Conservation (phyloP, 37 sponge, comb jelly and placozoan species). For the Hormiphora californensis region DNA sequence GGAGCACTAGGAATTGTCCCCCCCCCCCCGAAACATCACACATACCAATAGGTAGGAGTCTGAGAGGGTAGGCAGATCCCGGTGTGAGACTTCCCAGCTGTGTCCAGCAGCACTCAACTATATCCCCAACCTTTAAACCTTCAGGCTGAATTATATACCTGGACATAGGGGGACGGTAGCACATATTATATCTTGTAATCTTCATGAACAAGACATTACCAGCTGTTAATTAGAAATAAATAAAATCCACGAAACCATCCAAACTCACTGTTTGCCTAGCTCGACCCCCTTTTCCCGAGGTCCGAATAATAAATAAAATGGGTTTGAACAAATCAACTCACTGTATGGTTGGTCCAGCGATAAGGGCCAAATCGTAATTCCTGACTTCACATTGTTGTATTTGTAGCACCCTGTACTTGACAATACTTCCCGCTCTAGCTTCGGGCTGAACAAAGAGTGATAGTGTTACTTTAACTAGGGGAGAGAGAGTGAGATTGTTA, state of each 20-base stretch:
- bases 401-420: conserved; percentile 34
- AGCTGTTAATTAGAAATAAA: too few species aligned
- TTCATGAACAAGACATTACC: too few species aligned
- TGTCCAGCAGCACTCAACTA: conserved; percentile 1
- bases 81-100: conserved; percentile 20
- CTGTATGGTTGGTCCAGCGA: conserved; percentile 18
- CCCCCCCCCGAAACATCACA: too few species aligned
- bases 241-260: too few species aligned
- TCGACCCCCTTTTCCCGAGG: too few species aligned
- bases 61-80: not conserved
- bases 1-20: too few species aligned
- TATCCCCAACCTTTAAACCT: conserved; percentile 26
- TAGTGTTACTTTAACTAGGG: too few species aligned
- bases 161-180: not conserved
- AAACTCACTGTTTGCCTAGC: too few species aligned
- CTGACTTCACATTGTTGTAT: conserved; percentile 40
- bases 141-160: conserved; percentile 45
- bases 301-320: too few species aligned
- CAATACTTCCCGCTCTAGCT: not conserved
- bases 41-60: conserved; percentile 27
- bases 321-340: too few species aligned
- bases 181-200: too few species aligned
- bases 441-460: not conserved
- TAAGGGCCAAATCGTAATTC: not conserved
- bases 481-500: too few species aligned